phyloP scores from a whole-genome alignment of 2,888 invertebrate species.

The Drosophila peninsularis region DNA sequence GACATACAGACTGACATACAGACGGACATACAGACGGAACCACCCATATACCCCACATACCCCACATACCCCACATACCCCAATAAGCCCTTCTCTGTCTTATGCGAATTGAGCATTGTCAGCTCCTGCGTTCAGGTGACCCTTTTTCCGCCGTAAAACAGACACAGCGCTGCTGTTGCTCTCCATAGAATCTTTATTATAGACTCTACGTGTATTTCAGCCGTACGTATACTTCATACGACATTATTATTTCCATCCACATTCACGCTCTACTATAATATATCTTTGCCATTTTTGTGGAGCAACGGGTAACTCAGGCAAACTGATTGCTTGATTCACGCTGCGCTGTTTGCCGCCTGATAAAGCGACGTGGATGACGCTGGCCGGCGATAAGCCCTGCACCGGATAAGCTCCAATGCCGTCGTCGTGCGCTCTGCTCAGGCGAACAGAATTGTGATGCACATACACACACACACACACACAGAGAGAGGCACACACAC shows the following conservation, averaged over 20 bases:
- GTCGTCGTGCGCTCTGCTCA: background rate
- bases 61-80: no score
- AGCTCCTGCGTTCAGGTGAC: no score
- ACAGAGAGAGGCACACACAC: background rate
- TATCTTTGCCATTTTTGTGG: conserved; percentile 4
- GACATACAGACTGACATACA: no score
- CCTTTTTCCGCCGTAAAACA: no score
- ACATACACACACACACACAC: conserved; percentile 7
- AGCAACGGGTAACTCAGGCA: conserved; percentile 15
- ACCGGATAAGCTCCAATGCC: conserved; percentile 47
- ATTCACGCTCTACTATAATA: background rate
- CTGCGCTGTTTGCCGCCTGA: conserved; percentile 29
- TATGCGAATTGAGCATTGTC: no score
- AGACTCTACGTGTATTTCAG: background rate
- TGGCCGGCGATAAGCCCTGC: conserved; percentile 48
- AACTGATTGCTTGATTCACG: conserved; percentile 45
- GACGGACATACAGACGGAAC: no score
- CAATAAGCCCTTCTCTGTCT: no score
- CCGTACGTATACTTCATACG: no score
- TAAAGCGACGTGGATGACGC: conserved; percentile 47
- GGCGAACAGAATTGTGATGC: conserved; percentile 34
- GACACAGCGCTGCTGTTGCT: no score
- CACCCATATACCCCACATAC: no score
- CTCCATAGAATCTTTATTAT: no score
- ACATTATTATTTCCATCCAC: background rate